Evolutionary conservation across 2,888 invertebrate species (phyloP).

Genomic region (Metellina segmentata): DNA sequence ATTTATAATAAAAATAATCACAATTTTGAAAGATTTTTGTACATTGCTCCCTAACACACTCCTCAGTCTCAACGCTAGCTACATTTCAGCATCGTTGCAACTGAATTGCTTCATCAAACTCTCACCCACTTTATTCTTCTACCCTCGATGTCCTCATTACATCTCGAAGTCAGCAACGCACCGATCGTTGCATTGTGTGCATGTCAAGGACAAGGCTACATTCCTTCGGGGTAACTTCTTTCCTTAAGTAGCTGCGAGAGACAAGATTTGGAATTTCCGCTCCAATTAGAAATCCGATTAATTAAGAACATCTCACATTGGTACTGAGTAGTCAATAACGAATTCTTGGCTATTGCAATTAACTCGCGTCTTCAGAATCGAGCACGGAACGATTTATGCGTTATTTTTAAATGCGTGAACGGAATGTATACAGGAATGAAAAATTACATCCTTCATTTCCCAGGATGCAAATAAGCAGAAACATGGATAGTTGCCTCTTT

Average conservation of each 20-base stretch:
- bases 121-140: no score
- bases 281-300: constrained; percentile 5
- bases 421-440: no score
- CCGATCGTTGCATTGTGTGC: neutral
- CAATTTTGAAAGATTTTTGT: no score
- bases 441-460: no score
- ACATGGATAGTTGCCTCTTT: no score
- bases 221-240: neutral
- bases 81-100: no score
- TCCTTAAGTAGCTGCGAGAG: constrained; percentile 1
- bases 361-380: neutral
- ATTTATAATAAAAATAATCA: no score
- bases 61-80: no score
- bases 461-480: no score
- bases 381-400: neutral
- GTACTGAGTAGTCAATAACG: neutral
- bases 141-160: neutral
- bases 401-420: no score
- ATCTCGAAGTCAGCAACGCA: neutral
- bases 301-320: constrained; percentile 3
- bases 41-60: no score
- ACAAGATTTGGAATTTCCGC: constrained; percentile 16
- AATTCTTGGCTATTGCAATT: neutral
- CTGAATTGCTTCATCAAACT: no score
- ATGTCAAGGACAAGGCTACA: neutral